Percentiles rank a stretch among this genome's conserved stretches.
Evolutionary conservation across 53 echinoderm and acorn worm species (phyloP).

Genomic region (Mesocentrotus franciscanus): DNA sequence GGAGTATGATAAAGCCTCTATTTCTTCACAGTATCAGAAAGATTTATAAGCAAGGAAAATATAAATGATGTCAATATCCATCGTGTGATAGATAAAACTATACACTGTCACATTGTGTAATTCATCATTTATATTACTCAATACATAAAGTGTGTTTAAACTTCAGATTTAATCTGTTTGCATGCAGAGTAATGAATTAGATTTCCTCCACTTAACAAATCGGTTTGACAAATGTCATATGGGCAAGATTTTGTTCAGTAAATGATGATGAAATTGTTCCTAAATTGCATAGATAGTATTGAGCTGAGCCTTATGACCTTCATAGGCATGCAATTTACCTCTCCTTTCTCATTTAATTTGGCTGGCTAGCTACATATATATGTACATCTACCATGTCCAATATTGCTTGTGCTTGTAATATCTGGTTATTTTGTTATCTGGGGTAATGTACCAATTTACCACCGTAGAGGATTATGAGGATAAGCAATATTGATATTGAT

Average conservation of each 20-base stretch:
- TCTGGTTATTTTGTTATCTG: slow-evolving; percentile 32
- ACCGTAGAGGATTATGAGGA: neutral
- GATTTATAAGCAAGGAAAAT: no score
- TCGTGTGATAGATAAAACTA: neutral
- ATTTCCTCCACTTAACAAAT: slow-evolving; percentile 35
- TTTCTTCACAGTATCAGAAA: neutral
- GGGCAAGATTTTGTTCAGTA: neutral
- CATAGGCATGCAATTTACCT: neutral
- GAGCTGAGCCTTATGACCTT: neutral
- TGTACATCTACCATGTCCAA: neutral
- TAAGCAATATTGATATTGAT: slow-evolving; percentile 1
- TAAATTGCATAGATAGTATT: neutral
- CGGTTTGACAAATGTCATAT: neutral
- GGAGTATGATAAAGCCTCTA: neutral
- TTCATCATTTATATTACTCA: neutral
- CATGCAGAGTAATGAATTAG: neutral
- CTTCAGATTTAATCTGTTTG: neutral
- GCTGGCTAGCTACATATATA: neutral
- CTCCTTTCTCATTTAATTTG: neutral
- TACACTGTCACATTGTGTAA: no score
- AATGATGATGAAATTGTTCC: slow-evolving; percentile 16
- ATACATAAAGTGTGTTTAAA: neutral
- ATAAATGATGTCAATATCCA: neutral
- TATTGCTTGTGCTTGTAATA: neutral
- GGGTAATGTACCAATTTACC: slow-evolving; percentile 27